Base-by-base conservation (phyloP, 2,113 vertebrate species). In the Saguinus midas region DNA sequence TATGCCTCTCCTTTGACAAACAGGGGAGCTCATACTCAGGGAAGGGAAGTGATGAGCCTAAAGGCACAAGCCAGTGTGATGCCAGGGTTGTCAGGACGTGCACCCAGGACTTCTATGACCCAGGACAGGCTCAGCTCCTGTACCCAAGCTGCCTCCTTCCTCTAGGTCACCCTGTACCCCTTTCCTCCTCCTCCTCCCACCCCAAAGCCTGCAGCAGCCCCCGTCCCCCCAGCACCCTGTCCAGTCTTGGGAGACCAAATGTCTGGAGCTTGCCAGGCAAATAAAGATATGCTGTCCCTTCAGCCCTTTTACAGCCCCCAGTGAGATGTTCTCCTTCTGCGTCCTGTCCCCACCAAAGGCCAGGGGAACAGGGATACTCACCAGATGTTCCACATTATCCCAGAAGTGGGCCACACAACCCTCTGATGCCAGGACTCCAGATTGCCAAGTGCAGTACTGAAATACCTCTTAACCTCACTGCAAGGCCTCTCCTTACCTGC, bases 351-450 rank as follows among this genome's bases (percentile, higher is more conserved):
- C 52, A 66, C 14, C 48, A 27, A 91, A 73, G 10, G 21, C 45
- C 32, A 9, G 50, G 6, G 43, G 21, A 25, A 58, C 17, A 0
- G 2, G 55, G 37, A 50, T 8, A 0, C 37, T 4, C 13, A 25
- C 1, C 12, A 55, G 3, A 8, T 58, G 40, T 9, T 35, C 50
- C 6, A 3, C 17, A 8, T 57, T 20, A 27, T 1, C 73, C 75
- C 57, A 37, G 18, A 82, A 90, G 20, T 45, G 35, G 2, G 35
- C 11, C 32, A 1, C 1, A 1, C 8, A 4, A 12, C 48, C 55
- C 55, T 21, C 57, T 43, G 10, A 57, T 21, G 35, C 48, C 14
- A 70, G 35, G 43, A 57, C 45, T 58, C 37, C 18, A n/a, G 32
- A 82, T 14, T 29, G 17, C 88, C 68, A 64, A 50, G 37, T 13